Evolutionary conservation across 2,113 vertebrate species (phyloP).

Genomic region (Siphamia tubifer): DNA sequence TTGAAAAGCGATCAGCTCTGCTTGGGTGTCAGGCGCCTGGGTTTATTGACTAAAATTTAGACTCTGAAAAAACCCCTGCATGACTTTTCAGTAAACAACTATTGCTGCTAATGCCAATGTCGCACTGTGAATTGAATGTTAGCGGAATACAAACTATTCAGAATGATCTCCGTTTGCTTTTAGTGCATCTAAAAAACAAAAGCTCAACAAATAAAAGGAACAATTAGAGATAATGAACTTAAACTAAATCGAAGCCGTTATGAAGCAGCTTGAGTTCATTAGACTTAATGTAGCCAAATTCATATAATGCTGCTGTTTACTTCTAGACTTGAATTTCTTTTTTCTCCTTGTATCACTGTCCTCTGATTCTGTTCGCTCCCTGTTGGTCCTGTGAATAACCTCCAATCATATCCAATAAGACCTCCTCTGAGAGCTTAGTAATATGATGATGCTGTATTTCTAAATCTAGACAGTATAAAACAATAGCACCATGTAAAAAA

Average conservation of each 20-base stretch:
- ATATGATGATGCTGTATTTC: conserved; percentile 75
- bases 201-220: conserved; percentile 39
- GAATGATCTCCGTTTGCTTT: conserved; percentile 40
- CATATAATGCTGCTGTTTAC: conserved; percentile 15
- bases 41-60: conserved; percentile 30
- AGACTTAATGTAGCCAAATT: conserved; percentile 20
- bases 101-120: not conserved
- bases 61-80: not conserved
- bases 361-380: conserved; percentile 33
- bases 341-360: not conserved
- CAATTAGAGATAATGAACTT: conserved; percentile 54
- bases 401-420: conserved; percentile 76
- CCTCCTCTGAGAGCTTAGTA: conserved; percentile 63
- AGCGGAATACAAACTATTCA: conserved; percentile 11
- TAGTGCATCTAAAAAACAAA: conserved; percentile 40
- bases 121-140: conserved; percentile 15
- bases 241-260: conserved; percentile 25
- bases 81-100: conserved; percentile 39
- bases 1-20: conserved; percentile 40
- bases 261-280: conserved; percentile 39
- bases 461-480: conserved; percentile 71
- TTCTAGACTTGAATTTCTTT: conserved; percentile 16
- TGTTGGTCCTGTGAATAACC: conserved; percentile 66
- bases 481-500: conserved; percentile 50
- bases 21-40: not conserved